Percentiles rank a stretch among this genome's conserved stretches.
phyloP scores from a whole-genome alignment of 2,113 vertebrate species.

The Malurus alboscapulatus region DNA sequence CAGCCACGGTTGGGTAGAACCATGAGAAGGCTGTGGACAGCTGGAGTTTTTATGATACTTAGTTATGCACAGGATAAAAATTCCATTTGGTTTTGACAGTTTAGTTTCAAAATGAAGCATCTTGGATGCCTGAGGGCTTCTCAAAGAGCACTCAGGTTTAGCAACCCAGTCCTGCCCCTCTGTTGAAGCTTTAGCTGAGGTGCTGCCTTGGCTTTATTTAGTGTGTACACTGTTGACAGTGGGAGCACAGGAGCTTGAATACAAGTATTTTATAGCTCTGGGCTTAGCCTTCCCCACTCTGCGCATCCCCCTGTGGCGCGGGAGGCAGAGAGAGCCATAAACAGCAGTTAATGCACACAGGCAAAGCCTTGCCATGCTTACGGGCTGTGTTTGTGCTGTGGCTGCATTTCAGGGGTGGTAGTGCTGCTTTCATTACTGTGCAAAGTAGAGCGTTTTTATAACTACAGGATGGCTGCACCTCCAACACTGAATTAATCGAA shows the following conservation, averaged over 20 bases:
- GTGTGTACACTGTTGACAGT: neutral
- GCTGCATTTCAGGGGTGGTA: neutral
- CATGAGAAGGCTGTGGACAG: neutral
- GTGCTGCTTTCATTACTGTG: neutral
- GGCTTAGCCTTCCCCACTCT: neutral
- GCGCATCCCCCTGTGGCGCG: rapidly evolving
- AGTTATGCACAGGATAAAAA: neutral
- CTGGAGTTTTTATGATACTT: neutral
- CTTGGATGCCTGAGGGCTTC: neutral
- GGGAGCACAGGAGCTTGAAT: neutral
- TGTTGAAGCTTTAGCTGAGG: neutral
- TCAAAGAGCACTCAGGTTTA: neutral
- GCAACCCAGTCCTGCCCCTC: neutral
- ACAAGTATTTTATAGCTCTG: neutral
- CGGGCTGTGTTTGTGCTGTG: neutral
- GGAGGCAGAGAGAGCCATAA: neutral
- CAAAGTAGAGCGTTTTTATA: neutral
- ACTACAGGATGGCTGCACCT: neutral
- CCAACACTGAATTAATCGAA: neutral
- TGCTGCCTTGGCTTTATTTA: neutral
- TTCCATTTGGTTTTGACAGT: neutral
- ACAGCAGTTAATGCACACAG: neutral
- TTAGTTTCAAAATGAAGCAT: neutral
- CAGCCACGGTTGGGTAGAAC: neutral
- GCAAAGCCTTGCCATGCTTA: neutral